Base-by-base conservation (phyloP, 2,888 invertebrate genomes). In the Steinernema scapterisci region DNA sequence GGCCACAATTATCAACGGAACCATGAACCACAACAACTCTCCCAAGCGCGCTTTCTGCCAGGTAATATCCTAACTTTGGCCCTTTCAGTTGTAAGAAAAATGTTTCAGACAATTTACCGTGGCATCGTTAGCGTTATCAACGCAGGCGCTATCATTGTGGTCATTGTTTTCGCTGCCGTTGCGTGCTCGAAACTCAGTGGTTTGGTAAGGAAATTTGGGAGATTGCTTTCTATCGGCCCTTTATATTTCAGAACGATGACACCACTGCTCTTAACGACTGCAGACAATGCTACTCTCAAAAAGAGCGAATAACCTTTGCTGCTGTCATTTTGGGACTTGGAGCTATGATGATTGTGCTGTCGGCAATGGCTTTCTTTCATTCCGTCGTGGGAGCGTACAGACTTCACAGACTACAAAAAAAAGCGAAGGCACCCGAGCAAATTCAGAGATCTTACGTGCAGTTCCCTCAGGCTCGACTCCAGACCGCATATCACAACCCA, bases 11-110 rank as follows among this genome's bases (percentile, higher is more conserved):
- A 63, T 63, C 5, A 13, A 31, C 27, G 63, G 63, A 11, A 7
- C 31, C 25, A 31, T 31, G 31, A 63, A 63, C 38, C 63, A 63
- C 16, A 63, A 63, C 38, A 19, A 63, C 27, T 63, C 63, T 16
- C 23, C 23, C 16, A 63, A 63, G 31, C 63, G 63, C 16, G 63
- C 63, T 6, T 16, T 25, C 1, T 63, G 31, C 16, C 63, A 63
- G 63, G 63, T 31, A 31, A 9, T 7, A 7, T 23, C 5, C 11
- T 13, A 16, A 48, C 16, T 13, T 48, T 19, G 52, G n/a, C n/a
- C n/a, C n/a, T n/a, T n/a, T n/a, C n/a, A n/a, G n/a, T 31, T 31
- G 1, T 13, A 9, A 11, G n/a, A 27, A 25, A 25, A 31, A 13
- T 6, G 16, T 63, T 31, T 31, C 27, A 63, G 63, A 31, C 27